A percentile compares a stretch with the other conserved stretches of the same genome.
These are phyloP conservation scores for Suricata suricatta DNA, from an alignment of 2,113 vertebrate genomes.

Conservation along the genomic window DNA sequence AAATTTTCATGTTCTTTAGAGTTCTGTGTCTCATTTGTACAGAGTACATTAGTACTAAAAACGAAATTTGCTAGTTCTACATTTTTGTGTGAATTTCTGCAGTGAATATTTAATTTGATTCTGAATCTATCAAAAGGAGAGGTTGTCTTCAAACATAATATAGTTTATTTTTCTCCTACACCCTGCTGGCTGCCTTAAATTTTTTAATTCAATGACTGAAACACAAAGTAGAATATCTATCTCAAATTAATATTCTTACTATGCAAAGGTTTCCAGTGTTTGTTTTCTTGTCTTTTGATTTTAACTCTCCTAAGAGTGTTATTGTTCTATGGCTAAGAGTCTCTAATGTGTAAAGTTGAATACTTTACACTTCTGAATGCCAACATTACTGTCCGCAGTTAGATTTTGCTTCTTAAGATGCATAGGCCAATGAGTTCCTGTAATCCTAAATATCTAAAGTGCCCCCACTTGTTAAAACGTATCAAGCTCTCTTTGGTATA, in stretches of 20 bases:
- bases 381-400: constrained; percentile 60
- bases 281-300: constrained; percentile 71
- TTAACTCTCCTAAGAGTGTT: constrained; percentile 34
- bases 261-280: constrained; percentile 16
- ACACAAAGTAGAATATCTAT: constrained; percentile 47
- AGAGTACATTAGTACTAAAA: constrained; percentile 73
- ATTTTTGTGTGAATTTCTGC: constrained; percentile 75
- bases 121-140: constrained; percentile 56
- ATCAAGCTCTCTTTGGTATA: constrained; percentile 41
- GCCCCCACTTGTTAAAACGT: neutral
- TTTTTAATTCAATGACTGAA: constrained; percentile 49
- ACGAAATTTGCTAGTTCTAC: constrained; percentile 70
- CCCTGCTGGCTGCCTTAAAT: constrained; percentile 18
- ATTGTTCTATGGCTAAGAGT: constrained; percentile 57
- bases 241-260: constrained; percentile 63
- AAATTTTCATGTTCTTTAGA: constrained; percentile 70
- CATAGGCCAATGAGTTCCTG: neutral
- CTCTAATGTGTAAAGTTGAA: constrained; percentile 62
- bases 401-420: constrained; percentile 65
- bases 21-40: constrained; percentile 71
- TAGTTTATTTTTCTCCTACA: constrained; percentile 65
- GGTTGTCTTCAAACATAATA: constrained; percentile 61
- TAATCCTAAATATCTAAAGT: constrained; percentile 9
- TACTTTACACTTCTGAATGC: constrained; percentile 67
- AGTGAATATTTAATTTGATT: constrained; percentile 73